Conservation (phyloP, 1,140 invertebrate species). For the Drosophila sulfurigaster region DNA sequence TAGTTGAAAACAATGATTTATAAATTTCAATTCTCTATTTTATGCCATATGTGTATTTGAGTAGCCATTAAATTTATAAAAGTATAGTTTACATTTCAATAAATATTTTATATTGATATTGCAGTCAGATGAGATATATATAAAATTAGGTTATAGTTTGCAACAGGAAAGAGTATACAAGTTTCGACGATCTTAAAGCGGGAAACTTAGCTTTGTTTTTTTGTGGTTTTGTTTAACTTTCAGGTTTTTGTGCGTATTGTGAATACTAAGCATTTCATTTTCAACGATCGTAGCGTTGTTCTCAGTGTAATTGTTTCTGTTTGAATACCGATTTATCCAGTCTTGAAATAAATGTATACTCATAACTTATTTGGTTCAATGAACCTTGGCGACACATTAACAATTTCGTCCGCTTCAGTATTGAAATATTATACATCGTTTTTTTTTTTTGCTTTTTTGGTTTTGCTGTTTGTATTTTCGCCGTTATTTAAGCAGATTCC, state of each 20-base stretch:
- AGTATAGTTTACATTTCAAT: no score
- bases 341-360: background rate
- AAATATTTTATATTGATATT: no score
- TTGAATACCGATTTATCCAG: conserved; percentile 16
- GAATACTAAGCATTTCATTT: conserved; percentile 13
- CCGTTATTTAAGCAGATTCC: conserved; percentile 8
- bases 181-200: conserved; percentile 2
- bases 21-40: no score
- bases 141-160: no score
- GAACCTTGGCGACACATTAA: conserved; percentile 32
- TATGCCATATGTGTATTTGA: no score
- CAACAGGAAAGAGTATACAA: conserved; percentile 7
- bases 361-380: conserved; percentile 59
- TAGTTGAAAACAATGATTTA: no score
- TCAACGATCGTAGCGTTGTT: conserved; percentile 4
- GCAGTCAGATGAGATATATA: no score
- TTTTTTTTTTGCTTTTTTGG: no score
- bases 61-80: no score
- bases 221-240: conserved; percentile 11
- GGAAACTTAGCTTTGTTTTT: background rate
- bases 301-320: conserved; percentile 25
- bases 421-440: background rate
- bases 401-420: background rate
- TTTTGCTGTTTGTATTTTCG: background rate
- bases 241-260: conserved; percentile 16